Evolutionary conservation across 2,797 vertebrate genomes (phyloP).

Genomic region (Molossus alvarezi): DNA sequence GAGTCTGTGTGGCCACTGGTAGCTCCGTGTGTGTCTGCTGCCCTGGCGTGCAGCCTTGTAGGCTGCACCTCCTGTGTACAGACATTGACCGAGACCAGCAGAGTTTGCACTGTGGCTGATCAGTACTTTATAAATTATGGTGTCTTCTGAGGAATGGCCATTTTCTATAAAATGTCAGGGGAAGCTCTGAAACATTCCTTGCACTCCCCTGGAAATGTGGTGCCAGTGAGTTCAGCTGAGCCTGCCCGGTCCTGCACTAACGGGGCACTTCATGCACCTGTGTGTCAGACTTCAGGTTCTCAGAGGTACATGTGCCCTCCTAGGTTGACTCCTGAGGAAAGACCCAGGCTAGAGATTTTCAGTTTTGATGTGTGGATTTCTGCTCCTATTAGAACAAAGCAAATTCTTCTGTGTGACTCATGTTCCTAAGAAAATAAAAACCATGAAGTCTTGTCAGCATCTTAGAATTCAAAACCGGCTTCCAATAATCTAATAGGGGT

Average conservation of each 20-base stretch:
- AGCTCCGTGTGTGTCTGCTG: accelerated
- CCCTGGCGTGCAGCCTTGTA: accelerated
- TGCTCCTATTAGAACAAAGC: background rate
- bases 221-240: no score
- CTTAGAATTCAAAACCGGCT: background rate
- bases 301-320: accelerated
- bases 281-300: accelerated
- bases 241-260: accelerated
- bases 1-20: accelerated
- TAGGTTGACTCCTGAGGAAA: accelerated
- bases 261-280: accelerated
- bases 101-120: accelerated
- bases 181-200: accelerated
- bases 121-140: background rate
- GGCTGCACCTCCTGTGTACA: accelerated
- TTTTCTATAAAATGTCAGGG: background rate
- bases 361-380: background rate
- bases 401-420: background rate
- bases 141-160: background rate
- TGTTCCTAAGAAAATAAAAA: background rate
- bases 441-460: accelerated
- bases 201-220: background rate
- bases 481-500: background rate
- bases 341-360: accelerated
- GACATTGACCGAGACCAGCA: accelerated